Evolutionary conservation across 1,140 invertebrate species (phyloP).

Genomic region (Ganaspis sp.): DNA sequence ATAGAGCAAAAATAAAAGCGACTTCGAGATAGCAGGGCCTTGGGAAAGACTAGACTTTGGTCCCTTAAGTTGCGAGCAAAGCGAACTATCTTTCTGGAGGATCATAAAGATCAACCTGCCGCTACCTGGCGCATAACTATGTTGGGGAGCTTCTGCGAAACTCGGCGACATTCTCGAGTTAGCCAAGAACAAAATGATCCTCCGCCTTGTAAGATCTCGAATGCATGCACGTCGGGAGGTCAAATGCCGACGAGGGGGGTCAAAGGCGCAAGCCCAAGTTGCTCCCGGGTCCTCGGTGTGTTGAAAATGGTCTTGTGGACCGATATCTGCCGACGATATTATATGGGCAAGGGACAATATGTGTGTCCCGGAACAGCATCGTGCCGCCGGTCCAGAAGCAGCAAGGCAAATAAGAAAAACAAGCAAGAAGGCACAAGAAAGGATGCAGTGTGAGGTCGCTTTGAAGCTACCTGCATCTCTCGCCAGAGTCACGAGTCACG

Average conservation of each 20-base stretch:
- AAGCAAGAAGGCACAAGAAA: conserved; percentile 40
- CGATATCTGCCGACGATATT: conserved; percentile 34
- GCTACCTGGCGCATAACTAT: conserved; percentile 43
- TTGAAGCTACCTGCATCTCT: conserved; percentile 54
- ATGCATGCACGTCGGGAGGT: conserved; percentile 54
- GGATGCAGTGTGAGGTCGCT: conserved; percentile 49
- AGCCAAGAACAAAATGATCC: conserved; percentile 52
- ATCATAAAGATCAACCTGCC: conserved; percentile 32
- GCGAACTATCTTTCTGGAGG: background rate
- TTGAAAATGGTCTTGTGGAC: conserved; percentile 58
- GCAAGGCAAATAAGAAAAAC: conserved; percentile 42
- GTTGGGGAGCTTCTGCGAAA: conserved; percentile 42
- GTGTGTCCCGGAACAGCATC: background rate
- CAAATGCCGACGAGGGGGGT: conserved; percentile 53
- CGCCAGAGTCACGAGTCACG: conserved; percentile 52
- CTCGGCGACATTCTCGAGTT: conserved; percentile 47
- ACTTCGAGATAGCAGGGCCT: background rate
- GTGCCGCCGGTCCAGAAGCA: background rate
- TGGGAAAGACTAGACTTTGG: background rate
- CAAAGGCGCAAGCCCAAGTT: conserved; percentile 37
- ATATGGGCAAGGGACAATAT: conserved; percentile 26
- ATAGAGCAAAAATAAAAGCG: background rate
- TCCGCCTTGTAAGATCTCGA: conserved; percentile 50
- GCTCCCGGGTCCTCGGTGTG: conserved; percentile 48
- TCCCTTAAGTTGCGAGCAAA: background rate